Evolutionary conservation across 1,140 invertebrate genomes (phyloP).

Genomic region (Yoshiicerus persimilis): DNA sequence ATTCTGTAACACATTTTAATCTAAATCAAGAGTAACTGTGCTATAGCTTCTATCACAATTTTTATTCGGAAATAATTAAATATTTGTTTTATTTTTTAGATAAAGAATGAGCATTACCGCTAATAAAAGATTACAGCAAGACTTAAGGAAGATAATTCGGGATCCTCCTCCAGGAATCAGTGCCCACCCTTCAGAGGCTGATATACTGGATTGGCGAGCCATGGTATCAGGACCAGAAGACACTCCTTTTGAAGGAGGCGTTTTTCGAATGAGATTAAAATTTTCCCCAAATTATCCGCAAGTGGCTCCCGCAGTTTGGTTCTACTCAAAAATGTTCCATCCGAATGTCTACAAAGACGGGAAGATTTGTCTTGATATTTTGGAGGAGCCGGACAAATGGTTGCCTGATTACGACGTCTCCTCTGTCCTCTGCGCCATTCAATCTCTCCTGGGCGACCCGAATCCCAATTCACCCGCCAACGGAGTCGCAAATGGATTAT

Average conservation of each 20-base stretch:
- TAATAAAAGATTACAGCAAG: neutral
- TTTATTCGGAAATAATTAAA: too few relatives aligned
- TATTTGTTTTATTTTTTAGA: too few relatives aligned
- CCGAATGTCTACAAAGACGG: slow-evolving; percentile 64
- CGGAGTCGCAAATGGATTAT: slow-evolving; percentile 59
- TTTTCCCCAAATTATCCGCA: neutral
- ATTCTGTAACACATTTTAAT: too few relatives aligned
- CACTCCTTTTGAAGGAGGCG: neutral
- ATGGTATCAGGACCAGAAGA: neutral
- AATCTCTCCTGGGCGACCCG: slow-evolving; percentile 60
- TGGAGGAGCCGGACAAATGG: slow-evolving; percentile 58
- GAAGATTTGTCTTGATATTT: slow-evolving; percentile 63
- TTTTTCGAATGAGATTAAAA: neutral
- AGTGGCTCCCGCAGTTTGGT: slow-evolving; percentile 47
- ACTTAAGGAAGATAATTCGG: neutral
- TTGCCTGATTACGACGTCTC: slow-evolving; percentile 62
- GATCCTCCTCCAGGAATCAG: neutral
- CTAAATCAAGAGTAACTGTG: too few relatives aligned
- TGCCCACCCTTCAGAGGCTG: neutral
- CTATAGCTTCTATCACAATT: too few relatives aligned
- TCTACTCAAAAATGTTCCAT: slow-evolving; percentile 64
- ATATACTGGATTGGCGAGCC: neutral
- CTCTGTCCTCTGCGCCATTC: slow-evolving; percentile 63
- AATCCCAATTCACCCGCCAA: slow-evolving; percentile 63
- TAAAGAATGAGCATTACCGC: too few relatives aligned